phyloP scores from a whole-genome alignment of 1,140 invertebrate genomes.

The Trichomalopsis sarcophagae region DNA sequence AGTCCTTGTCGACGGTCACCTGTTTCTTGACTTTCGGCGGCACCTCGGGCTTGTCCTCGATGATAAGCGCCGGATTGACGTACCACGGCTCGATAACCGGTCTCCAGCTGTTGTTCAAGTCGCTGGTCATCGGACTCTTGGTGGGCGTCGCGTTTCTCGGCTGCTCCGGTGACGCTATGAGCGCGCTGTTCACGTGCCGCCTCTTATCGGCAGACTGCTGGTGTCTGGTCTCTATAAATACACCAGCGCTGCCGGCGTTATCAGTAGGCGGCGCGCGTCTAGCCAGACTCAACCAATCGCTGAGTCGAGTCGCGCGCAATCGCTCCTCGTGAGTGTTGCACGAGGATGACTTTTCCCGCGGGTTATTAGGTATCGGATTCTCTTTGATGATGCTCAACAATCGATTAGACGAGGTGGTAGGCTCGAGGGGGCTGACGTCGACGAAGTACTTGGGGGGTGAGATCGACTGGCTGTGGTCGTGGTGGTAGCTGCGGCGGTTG shows the following conservation, averaged over 20 bases:
- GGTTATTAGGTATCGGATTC: constrained; percentile 54
- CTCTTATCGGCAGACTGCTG: constrained; percentile 22
- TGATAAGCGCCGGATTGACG: constrained; percentile 69
- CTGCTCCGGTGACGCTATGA: neutral
- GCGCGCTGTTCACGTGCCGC: constrained; percentile 14
- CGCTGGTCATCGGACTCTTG: constrained; percentile 65
- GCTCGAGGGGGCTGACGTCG: constrained; percentile 45
- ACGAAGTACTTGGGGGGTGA: constrained; percentile 65
- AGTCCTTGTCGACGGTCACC: constrained; percentile 68
- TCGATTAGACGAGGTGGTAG: constrained; percentile 50
- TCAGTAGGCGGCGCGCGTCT: constrained; percentile 61
- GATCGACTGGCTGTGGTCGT: constrained; percentile 61
- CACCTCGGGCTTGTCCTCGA: constrained; percentile 62
- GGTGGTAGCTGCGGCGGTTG: constrained; percentile 78
- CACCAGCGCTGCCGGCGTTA: constrained; percentile 48
- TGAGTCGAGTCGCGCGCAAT: constrained; percentile 71
- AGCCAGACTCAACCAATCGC: constrained; percentile 76
- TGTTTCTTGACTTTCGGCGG: constrained; percentile 61
- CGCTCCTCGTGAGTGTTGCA: constrained; percentile 58
- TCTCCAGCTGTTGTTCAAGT: constrained; percentile 56
- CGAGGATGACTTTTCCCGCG: constrained; percentile 21
- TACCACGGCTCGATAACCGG: constrained; percentile 54
- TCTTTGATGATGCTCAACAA: constrained; percentile 77
- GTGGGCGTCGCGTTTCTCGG: constrained; percentile 55
- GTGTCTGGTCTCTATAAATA: constrained; percentile 54